Evolutionary conservation across 2,113 vertebrate genomes (phyloP).

Genomic region (Chaetodon auriga): DNA sequence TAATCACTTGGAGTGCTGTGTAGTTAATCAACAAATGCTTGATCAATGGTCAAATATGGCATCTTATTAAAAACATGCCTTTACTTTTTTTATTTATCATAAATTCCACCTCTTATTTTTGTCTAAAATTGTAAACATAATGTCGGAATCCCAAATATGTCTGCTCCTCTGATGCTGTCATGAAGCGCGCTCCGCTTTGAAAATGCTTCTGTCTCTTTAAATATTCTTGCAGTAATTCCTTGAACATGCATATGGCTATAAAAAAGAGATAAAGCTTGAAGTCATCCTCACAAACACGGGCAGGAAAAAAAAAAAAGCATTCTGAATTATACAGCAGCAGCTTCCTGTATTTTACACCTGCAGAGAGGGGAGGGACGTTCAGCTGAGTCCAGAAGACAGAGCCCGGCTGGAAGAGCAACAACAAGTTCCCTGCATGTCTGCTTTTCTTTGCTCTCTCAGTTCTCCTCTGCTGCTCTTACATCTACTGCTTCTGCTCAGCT

Average conservation of each 20-base stretch:
- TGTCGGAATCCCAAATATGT: not conserved
- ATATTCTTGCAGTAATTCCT: slow-evolving; percentile 77
- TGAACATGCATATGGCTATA: slow-evolving; percentile 78
- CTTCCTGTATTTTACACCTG: slow-evolving; percentile 78
- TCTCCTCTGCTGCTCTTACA: not conserved
- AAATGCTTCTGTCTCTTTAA: slow-evolving; percentile 80
- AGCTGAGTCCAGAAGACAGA: slow-evolving; percentile 58
- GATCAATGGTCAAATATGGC: not conserved
- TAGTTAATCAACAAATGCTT: not conserved
- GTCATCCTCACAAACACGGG: slow-evolving; percentile 66
- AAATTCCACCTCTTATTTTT: not conserved
- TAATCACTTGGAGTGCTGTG: not conserved
- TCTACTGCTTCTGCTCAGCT: slow-evolving; percentile 7
- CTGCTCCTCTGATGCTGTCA: not conserved
- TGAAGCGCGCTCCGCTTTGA: slow-evolving; percentile 3
- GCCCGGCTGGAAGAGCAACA: slow-evolving; percentile 49
- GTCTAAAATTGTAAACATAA: not conserved
- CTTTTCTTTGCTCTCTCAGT: slow-evolving; percentile 4
- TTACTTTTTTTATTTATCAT: not conserved
- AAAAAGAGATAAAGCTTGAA: slow-evolving; percentile 77
- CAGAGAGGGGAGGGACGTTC: slow-evolving; percentile 53
- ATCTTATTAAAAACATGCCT: not conserved
- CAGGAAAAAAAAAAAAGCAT: slow-evolving; percentile 48
- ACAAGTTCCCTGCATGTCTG: slow-evolving; percentile 55
- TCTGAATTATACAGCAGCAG: slow-evolving; percentile 78